A percentile compares a stretch with the other conserved stretches of the same genome.
Evolutionary conservation across 2,888 invertebrate genomes (phyloP).

Genomic region (Microplitis deprimator): DNA sequence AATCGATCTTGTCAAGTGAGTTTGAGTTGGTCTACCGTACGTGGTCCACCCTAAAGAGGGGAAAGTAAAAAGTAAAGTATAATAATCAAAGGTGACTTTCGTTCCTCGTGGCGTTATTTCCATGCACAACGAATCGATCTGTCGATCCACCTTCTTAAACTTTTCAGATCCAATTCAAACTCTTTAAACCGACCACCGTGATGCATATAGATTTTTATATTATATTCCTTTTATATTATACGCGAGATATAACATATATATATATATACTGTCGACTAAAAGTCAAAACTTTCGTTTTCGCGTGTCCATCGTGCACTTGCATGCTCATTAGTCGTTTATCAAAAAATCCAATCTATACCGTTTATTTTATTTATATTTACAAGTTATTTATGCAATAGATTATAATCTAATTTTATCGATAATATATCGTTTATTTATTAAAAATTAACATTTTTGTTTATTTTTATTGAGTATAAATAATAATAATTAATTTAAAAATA

Average conservation of each 20-base stretch:
- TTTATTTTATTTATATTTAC: background rate
- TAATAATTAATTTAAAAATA: too few relatives aligned
- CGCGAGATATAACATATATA: background rate
- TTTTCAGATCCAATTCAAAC: background rate
- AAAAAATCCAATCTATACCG: conserved; percentile 30
- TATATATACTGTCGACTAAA: conserved; percentile 13
- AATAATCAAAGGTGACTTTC: conserved; percentile 40
- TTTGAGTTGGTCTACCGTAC: background rate
- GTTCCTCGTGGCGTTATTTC: conserved; percentile 23
- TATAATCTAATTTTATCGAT: background rate
- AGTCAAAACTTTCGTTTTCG: conserved; percentile 35
- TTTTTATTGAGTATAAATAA: too few relatives aligned
- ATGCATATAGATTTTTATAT: conserved; percentile 5
- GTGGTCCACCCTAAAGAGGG: conserved; percentile 36
- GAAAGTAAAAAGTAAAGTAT: conserved; percentile 29
- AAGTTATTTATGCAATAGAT: conserved; percentile 35
- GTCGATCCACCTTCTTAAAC: conserved; percentile 6
- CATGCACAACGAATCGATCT: conserved; percentile 25
- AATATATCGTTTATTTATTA: conserved; percentile 14
- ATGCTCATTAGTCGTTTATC: conserved; percentile 38
- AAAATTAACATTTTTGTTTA: background rate
- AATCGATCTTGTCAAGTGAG: conserved; percentile 18
- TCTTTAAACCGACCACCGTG: background rate
- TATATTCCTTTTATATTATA: background rate
- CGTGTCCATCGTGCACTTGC: conserved; percentile 27